A percentile compares a stretch with the other conserved stretches of the same genome.
Conservation (phyloP, 2,113 vertebrate species). For the Myodes glareolus region DNA sequence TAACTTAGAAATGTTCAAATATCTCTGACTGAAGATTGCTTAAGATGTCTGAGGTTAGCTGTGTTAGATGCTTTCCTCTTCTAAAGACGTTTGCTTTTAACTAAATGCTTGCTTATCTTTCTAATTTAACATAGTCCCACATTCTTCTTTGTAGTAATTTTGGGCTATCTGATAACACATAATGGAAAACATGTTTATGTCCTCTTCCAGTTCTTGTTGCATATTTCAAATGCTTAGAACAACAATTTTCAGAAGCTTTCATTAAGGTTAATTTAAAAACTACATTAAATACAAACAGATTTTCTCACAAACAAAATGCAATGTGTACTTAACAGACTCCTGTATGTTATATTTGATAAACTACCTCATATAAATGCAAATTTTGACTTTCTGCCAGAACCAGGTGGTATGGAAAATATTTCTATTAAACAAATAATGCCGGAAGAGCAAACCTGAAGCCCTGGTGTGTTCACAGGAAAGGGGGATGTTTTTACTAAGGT, state of each 20-base stretch:
- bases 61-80: constrained; percentile 88
- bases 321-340: constrained; percentile 92
- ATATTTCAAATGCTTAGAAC: constrained; percentile 93
- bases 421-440: constrained; percentile 92
- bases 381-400: constrained; percentile 93
- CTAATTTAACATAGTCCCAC: constrained; percentile 91
- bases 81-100: constrained; percentile 90
- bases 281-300: constrained; percentile 93
- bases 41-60: constrained; percentile 87
- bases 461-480: constrained; percentile 74
- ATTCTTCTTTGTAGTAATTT: constrained; percentile 92
- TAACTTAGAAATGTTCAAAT: constrained; percentile 70
- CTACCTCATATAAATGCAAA: constrained; percentile 94
- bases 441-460: constrained; percentile 88
- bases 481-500: constrained; percentile 78
- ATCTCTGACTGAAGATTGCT: constrained; percentile 82
- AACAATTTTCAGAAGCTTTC: constrained; percentile 93
- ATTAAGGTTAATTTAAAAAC: constrained; percentile 92
- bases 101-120: constrained; percentile 92
- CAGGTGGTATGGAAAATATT: constrained; percentile 92
- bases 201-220: constrained; percentile 88
- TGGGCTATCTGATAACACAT: constrained; percentile 92
- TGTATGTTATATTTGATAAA: constrained; percentile 93
- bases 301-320: constrained; percentile 93
- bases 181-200: constrained; percentile 92